These are phyloP conservation scores for Iselma pallidipennis DNA, from an alignment of 2,888 invertebrate species.

Conservation along the genomic window DNA sequence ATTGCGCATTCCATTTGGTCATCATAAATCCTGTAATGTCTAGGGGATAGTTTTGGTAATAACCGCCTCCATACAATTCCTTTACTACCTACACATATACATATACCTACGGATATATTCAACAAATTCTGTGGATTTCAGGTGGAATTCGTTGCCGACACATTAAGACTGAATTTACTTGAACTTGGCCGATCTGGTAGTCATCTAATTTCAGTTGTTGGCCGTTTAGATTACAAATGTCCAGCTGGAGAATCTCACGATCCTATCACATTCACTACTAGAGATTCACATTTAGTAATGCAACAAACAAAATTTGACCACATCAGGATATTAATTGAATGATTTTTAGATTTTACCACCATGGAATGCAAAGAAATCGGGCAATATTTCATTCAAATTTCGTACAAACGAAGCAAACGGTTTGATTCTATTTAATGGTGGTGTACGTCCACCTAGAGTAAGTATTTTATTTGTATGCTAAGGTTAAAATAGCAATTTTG, in stretches of 20 bases:
- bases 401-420: slow-evolving; percentile 95
- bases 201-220: slow-evolving; percentile 76
- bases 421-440: slow-evolving; percentile 89
- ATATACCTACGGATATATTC: too few species aligned
- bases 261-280: slow-evolving; percentile 90
- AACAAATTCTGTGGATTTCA: too few species aligned
- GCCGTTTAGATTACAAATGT: slow-evolving; percentile 85
- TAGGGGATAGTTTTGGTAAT: not conserved
- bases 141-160: slow-evolving; percentile 93
- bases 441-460: slow-evolving; percentile 75
- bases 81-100: too few species aligned
- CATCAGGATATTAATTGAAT: slow-evolving; percentile 14
- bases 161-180: slow-evolving; percentile 82
- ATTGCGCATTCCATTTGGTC: not conserved
- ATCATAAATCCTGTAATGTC: not conserved
- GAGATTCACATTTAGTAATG: slow-evolving; percentile 89
- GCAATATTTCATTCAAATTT: slow-evolving; percentile 91
- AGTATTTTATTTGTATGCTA: slow-evolving; percentile 53
- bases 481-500: too few species aligned
- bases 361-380: slow-evolving; percentile 89
- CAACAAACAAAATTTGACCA: slow-evolving; percentile 5
- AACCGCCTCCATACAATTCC: too few species aligned
- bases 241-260: slow-evolving; percentile 83
- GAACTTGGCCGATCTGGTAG: slow-evolving; percentile 85
- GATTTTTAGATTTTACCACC: slow-evolving; percentile 77